Evolutionary conservation across 2,888 invertebrate species (phyloP).

Genomic region (Meta bourneti): DNA sequence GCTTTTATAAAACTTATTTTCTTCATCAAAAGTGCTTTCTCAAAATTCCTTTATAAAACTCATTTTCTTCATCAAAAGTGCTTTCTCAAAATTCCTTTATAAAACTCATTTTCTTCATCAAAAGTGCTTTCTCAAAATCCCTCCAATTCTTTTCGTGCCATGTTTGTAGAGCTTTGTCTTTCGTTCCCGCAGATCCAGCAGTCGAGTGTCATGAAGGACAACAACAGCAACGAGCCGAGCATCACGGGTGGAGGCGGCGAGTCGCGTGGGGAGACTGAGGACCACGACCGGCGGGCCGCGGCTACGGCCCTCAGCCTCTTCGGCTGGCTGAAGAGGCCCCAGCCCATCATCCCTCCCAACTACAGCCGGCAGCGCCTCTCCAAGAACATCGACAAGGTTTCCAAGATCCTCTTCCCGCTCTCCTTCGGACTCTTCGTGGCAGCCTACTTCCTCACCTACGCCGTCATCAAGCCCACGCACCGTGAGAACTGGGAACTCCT

Average conservation of each 20-base stretch:
- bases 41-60: too few species aligned
- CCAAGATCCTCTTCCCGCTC: conserved; percentile 94
- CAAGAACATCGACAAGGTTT: conserved; percentile 96
- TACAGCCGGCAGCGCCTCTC: conserved; percentile 84
- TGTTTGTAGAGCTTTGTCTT: neutral
- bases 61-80: too few species aligned
- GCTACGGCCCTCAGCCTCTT: conserved; percentile 58
- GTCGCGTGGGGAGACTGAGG: neutral
- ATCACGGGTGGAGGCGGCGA: conserved; percentile 41
- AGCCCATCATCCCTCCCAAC: conserved; percentile 86
- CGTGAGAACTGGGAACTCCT: conserved; percentile 77
- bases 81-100: too few species aligned
- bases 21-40: too few species aligned
- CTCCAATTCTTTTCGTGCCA: too few species aligned
- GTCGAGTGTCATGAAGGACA: conserved; percentile 60
- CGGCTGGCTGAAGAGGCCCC: conserved; percentile 87
- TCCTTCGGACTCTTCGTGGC: conserved; percentile 95
- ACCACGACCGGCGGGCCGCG: conserved; percentile 27
- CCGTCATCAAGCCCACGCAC: conserved; percentile 77
- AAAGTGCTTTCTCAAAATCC: too few species aligned
- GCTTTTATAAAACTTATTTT: too few species aligned
- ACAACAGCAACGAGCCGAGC: conserved; percentile 72
- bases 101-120: too few species aligned
- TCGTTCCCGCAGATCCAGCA: conserved; percentile 42
- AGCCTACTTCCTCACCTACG: conserved; percentile 90